Evolutionary conservation across 2,888 invertebrate species (phyloP), one percentile per base, ranked within the genome.

Genomic region (Plagodis dolabraria): DNA sequence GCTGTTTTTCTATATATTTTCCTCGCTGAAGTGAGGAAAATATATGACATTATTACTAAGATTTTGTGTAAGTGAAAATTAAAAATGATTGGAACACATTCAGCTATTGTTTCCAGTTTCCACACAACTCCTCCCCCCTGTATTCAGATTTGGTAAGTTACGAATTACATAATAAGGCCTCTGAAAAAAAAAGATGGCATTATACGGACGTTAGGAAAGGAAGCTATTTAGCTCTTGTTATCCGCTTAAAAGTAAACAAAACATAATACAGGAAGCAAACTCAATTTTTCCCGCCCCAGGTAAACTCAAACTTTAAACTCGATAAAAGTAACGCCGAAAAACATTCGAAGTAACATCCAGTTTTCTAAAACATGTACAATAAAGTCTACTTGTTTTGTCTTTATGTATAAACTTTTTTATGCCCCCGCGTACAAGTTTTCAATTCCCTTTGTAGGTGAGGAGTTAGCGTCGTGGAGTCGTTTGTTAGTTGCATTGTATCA

Each of bases 331-430:
- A 54, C 54, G 47, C 54, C 33, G 7, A 43, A 52, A 33, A 36
- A 22, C 11, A 45, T 38, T 7, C 33, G 47, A 48, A 43, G 51
- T 36, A 43, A 36, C 50, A 47, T 47, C 35, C 53, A 11, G 43
- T 46, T 49, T 12, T 33, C 54, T 54, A 51, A 54, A 67, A 57
- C 63, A 60, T 62, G 62, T 61, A 65, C 57, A 58, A 55, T 62
- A 67, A 64, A 60, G 67, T 44, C 50, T 36, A 56, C 57, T 64
- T 68, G 64, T 65, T 69, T 66, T 59, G 51, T 64, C 66, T 62
- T 69, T 74, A 75, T 67, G 70, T 62, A 46, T 10, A 34, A 77
- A 77, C 67, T 77, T 77, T 65, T 66, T 66, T 71, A 68, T 63
- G 68, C 59, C 60, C 64, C 46, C 47, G 38, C 50, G 59, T 57